Base-by-base conservation (phyloP, 2,113 vertebrate species). In the Meleagris gallopavo region DNA sequence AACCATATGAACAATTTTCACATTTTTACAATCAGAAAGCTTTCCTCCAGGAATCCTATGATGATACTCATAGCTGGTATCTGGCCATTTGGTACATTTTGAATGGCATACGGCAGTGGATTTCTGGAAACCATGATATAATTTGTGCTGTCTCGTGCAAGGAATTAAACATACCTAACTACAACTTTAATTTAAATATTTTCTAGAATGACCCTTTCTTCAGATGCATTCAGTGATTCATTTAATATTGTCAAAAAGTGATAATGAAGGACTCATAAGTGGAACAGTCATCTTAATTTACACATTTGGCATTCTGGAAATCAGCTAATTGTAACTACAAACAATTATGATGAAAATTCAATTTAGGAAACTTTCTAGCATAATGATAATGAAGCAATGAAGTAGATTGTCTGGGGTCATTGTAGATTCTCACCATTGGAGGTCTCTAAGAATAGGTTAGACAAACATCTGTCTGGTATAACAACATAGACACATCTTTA, bases 381-480 rank as follows among this genome's bases (percentile, higher is more conserved):
- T 67, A 91, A 93, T 71, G 83, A 93, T 94, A 93, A 96, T 88
- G 94, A 94, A 93, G 83, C 45, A 77, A 74, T 86, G 79, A 91
- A 86, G 83, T 77, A 93, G 83, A 88, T 93, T 94, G 88, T 94
- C 94, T 91, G 69, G 90, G 92, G 83, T 91, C 29, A 48, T 54
- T 91, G 85, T 70, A 78, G 71, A 71, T 93, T 95, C 83, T 90
- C 82, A 74, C 72, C 46, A 86, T 60, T 80, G 83, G 67, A 90
- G 88, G 64, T 93, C 85, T 93, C 93, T 90, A 91, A 67, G 75
- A 94, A 83, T 67, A 93, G 55, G 64, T 88, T 91, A 90, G 55
- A 54, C 55, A 76, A 93, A 90, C 90, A 96, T 90, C 88, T 88
- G 85, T 78, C 80, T 88, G 34, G 55, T 64, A 77, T 86, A 86